Evolutionary conservation across 2,797 vertebrate species (phyloP), one percentile per base, ranked within the genome.

Genomic region (Anableps anableps): DNA sequence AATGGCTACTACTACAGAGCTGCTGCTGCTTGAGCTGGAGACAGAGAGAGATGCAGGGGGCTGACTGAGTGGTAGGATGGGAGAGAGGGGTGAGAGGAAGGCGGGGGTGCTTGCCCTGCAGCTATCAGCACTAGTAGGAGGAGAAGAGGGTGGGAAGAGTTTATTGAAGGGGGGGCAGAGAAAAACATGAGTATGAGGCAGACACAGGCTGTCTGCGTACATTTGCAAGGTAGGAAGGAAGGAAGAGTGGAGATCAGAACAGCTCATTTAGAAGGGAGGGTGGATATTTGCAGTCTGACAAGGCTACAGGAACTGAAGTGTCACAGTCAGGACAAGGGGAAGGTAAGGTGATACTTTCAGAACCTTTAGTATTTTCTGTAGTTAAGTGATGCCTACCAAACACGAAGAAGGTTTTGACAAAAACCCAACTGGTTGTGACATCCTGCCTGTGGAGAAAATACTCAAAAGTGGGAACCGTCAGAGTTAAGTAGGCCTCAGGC

Each of bases 321-420:
- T 87, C 84, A 79, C 75, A 51, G 77, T 41, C 9, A 78, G 84
- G 85, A 80, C 91, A 80, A 84, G 78, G 70, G 66, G 73, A 96
- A 95, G 95, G 95, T 96, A 96, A 95, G 94, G 78, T 0, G 58
- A 53, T 51, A 55, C 83, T 84, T 87, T 88, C 66, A 83, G 45
- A 75, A 26, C 8, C 36, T n/a, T 29, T 26, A 45, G 77, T 11
- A 50, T 41, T 21, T 74, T 50, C 58, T 41, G 38, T 64, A 74
- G 19, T 72, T 16, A 23, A 31, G 13, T 68, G 5, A 47, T 5
- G 34, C 74, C 26, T 74, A 0, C 13, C 64, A 13, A 3, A 70
- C 5, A 9, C 9, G 8, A 60, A 31, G 8, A 21, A 2, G 5
- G 17, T 5, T 53, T 26, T 53, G 5, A 53, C 6, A 36, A 31